Evolutionary conservation across 64 coral and sea anemone genomes (phyloP), one percentile per base, ranked within the genome.

Genomic region (Stichodactyla helianthus): DNA sequence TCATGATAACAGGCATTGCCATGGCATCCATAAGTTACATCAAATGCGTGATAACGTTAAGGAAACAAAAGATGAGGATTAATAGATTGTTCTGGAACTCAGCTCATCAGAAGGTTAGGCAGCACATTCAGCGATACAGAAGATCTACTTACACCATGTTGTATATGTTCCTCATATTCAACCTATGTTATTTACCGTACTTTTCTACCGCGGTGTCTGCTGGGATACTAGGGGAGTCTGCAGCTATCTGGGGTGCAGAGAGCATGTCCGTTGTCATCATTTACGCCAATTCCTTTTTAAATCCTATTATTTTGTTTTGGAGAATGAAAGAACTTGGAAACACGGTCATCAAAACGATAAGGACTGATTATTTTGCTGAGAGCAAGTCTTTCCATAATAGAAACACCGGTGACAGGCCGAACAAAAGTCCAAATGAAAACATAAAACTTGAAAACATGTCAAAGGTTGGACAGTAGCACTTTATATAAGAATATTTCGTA

Each of bases 161-260:
- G 71, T 88, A 88, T 26, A 70, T 88, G 23, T 88, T 79, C 55
- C 20, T 55, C 31, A 70, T 59, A 19, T 88, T 88, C 19, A 26
- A 78, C 52, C n/a, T 88, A 52, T 88, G 86, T 77, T 88, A 88
- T 53, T 53, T 88, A 11, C 86, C 86, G 6, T 79, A 79, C 55
- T 35, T 88, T 28, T 88, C 51, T 61, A 79, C 79, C 50, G 77
- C 86, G 51, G 76, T 81, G 54, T 54, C 54, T 16, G 54, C 79
- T 26, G 79, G 59, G 53, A 55, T 88, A 35, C 20, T 79, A 19
- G 86, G 86, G 1, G 71, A 78, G 10, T 79, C 86, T 6, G 79
- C 71, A 19, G 25, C 27, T 13, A 78, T 88, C 12, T 78, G 79
- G 27, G 86, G 53, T 2, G 86, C 86, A 15, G 77, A 88, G 54